Base-by-base conservation (phyloP, 2,113 vertebrate species). In the Oryzias woworae region DNA sequence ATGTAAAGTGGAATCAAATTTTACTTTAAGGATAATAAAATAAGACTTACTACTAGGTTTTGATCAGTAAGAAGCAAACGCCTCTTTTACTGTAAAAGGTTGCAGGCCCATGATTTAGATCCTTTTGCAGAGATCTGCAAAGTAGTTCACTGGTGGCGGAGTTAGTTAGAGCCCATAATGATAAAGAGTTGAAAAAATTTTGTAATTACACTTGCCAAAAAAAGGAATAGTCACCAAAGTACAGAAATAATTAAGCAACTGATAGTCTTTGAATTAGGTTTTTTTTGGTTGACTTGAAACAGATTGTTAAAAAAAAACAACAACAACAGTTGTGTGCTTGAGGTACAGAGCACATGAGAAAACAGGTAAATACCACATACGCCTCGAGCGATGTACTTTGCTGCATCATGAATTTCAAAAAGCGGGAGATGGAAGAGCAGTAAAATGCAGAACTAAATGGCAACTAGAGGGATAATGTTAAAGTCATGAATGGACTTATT, bases 301-400 rank as follows among this genome's bases (percentile, higher is more conserved):
- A 71, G 60, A 73, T 57, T 66, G 59, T 59, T 58, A 44, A 51
- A 26, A 53, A 60, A 45, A 44, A 48, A 48, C 44, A 15, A 47
- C 1, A 44, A 10, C 6, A 28, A 28, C 45, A 26, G 51, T 2
- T 42, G 45, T 61, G 53, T 50, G 53, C 24, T 55, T 7, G 44
- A 16, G 22, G 69, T 31, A 17, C 45, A 22, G 16, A 77, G 50
- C 51, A 70, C 66, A 13, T 22, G 41, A 73, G 78, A 56, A 73
- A 75, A 75, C 53, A 71, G 66, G 69, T 82, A 81, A 86, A 78
- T 77, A 82, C 75, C 71, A 74, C 44, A 44, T 14, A 52, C 62
- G 66, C 24, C 73, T 76, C 62, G 6, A 46, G 73, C 75, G 71
- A 56, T 62, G 31, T 48, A 71, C 63, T 83, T 65, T 63, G 46